Evolutionary conservation across 2,797 vertebrate species (phyloP).

Genomic region (Antrozous pallidus): DNA sequence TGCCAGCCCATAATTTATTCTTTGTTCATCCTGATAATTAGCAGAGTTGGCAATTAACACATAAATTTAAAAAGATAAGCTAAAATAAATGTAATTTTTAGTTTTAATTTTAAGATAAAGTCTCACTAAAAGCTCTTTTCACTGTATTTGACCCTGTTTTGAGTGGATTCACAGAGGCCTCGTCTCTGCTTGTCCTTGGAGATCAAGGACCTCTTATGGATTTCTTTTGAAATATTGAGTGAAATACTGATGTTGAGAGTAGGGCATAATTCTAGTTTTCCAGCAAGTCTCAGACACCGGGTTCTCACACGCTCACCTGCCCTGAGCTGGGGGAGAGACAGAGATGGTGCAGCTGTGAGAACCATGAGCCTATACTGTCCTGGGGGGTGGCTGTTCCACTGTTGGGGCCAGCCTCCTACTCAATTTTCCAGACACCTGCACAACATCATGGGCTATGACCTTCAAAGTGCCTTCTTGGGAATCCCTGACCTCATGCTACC

Average conservation of each 20-base stretch:
- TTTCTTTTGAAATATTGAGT: background rate
- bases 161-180: background rate
- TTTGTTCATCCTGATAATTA: conserved; percentile 7
- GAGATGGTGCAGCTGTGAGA: background rate
- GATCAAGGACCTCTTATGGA: background rate
- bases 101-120: background rate
- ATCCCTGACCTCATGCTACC: background rate
- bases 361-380: too few relatives aligned
- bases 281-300: background rate
- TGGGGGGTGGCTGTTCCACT: background rate
- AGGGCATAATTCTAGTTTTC: background rate
- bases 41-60: background rate
- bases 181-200: background rate
- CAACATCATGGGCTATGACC: background rate
- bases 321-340: background rate
- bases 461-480: background rate
- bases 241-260: background rate
- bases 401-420: background rate
- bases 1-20: background rate
- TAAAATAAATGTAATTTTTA: background rate
- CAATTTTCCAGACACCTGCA: background rate
- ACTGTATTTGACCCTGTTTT: background rate
- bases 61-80: background rate
- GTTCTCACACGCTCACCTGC: background rate
- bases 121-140: background rate